Base-by-base conservation (phyloP, 2,113 vertebrate genomes). In the Indicator maculatus region DNA sequence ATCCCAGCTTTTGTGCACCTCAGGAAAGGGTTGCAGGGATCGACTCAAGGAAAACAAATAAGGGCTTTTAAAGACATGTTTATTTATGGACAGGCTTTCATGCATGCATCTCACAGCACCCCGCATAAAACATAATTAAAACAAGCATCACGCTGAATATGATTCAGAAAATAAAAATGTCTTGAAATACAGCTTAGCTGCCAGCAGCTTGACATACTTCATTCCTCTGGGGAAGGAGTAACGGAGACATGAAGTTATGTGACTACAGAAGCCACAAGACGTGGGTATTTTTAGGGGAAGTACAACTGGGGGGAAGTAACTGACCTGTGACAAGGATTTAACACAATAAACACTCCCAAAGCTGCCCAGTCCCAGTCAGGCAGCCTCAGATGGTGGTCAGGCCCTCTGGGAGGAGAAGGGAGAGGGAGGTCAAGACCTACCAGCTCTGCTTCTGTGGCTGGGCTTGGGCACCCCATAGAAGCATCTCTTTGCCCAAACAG, bases 151-250 rank as follows among this genome's bases (percentile, higher is more conserved):
- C 1, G 1, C 52, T 75, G 93, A 94, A 95, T 87, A 81, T 90
- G 95, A 96, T 92, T 96, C 96, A 93, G 90, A 96, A 94, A 96
- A 94, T 87, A 96, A 95, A 95, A 96, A 88, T 84, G 73, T 66
- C 74, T 93, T 90, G n/a, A 87, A 86, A 89, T 86, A 76, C 91
- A 74, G 52, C 50, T 87, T 88, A 83, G 58, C 88, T 85, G 89
- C 90, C 91, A 97, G 75, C 85, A 96, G 84, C 13, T 82, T 21
- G 31, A 67, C 79, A 76, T 93, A 69, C 58, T 92, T 94, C 71
- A 89, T 94, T 80, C 82, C 72, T 67, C 93, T 80, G 65, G 86
- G 86, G 91, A 96, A 90, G 47, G 36, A 75, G 20, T 75, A 88
- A 73, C 13, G 2, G 90, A 97, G 85, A 80, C 83, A 78, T 79